Conservation (phyloP, 2,888 invertebrate genomes). For the Gibbula magus region DNA sequence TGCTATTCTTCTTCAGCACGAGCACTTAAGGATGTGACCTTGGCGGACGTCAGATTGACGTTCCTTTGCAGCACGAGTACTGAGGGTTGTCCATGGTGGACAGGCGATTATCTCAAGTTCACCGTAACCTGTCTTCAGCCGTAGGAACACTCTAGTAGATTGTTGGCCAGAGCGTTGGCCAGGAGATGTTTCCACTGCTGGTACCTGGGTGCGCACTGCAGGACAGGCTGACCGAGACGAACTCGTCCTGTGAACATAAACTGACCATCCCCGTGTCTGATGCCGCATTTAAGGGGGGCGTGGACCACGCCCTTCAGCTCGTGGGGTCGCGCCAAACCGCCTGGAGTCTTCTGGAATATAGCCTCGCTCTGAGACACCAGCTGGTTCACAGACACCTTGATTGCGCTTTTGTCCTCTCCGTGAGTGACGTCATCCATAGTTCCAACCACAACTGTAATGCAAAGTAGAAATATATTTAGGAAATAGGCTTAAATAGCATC, state of each 20-base stretch:
- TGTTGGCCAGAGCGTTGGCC: constrained; percentile 42
- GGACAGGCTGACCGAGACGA: constrained; percentile 55
- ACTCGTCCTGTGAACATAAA: constrained; percentile 64
- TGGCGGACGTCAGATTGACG: no score
- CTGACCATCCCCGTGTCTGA: constrained; percentile 50
- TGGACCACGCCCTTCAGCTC: constrained; percentile 53
- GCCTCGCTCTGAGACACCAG: constrained; percentile 53
- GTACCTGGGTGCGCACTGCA: constrained; percentile 63
- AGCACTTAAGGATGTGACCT: no score
- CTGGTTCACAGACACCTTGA: constrained; percentile 56
- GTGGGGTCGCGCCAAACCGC: constrained; percentile 30
- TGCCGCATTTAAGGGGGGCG: constrained; percentile 56
- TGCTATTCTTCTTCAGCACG: no score
- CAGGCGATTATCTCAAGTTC: not conserved
- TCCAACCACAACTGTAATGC: constrained; percentile 60
- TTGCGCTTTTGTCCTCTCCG: constrained; percentile 40
- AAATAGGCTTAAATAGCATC: no score
- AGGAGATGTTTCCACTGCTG: constrained; percentile 58
- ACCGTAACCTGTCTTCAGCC: constrained; percentile 3
- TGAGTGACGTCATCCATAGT: constrained; percentile 50
- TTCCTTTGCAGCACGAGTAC: not conserved
- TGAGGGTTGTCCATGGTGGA: not conserved
- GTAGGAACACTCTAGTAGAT: constrained; percentile 49
- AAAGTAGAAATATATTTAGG: no score
- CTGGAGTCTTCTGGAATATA: constrained; percentile 29